phyloP scores from a whole-genome alignment of 1,140 invertebrate genomes.

The Stegodyphus mimosarum region DNA sequence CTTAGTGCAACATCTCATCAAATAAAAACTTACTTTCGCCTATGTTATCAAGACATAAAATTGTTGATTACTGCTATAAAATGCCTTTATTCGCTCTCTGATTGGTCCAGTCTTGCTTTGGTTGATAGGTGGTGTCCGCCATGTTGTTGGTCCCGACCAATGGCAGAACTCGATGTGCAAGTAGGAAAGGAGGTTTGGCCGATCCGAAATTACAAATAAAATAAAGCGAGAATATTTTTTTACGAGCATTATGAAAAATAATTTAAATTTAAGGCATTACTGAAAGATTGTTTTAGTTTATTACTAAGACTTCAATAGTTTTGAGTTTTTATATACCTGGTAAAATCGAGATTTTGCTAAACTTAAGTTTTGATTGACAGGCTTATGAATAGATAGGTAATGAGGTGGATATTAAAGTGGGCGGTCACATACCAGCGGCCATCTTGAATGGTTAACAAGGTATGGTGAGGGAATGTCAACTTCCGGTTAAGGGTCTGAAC shows the following conservation, averaged over 20 bases:
- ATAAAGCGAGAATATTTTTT: neutral
- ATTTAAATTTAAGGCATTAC: neutral
- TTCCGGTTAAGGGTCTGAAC: slow-evolving; percentile 42
- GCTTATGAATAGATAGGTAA: slow-evolving; percentile 34
- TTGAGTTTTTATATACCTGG: no score
- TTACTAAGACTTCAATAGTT: no score
- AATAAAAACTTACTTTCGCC: slow-evolving; percentile 61
- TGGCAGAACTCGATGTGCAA: slow-evolving; percentile 17
- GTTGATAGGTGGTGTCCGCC: slow-evolving; percentile 24
- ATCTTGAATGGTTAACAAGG: slow-evolving; percentile 53
- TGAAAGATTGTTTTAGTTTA: no score
- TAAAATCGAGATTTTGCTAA: no score
- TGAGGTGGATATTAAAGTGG: slow-evolving; percentile 54
- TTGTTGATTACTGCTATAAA: slow-evolving; percentile 57
- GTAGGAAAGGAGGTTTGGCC: slow-evolving; percentile 5
- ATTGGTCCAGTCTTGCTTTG: slow-evolving; percentile 28
- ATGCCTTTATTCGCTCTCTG: slow-evolving; percentile 23
- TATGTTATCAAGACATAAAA: slow-evolving; percentile 59
- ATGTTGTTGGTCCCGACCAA: slow-evolving; percentile 44
- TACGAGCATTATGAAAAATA: neutral
- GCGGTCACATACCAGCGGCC: slow-evolving; percentile 38
- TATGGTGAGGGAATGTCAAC: slow-evolving; percentile 14
- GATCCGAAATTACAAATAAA: slow-evolving; percentile 10
- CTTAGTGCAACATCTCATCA: slow-evolving; percentile 58
- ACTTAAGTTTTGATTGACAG: slow-evolving; percentile 47